phyloP scores from a whole-genome alignment of 2,888 invertebrate species.

The Nephrotoma appendiculata region DNA sequence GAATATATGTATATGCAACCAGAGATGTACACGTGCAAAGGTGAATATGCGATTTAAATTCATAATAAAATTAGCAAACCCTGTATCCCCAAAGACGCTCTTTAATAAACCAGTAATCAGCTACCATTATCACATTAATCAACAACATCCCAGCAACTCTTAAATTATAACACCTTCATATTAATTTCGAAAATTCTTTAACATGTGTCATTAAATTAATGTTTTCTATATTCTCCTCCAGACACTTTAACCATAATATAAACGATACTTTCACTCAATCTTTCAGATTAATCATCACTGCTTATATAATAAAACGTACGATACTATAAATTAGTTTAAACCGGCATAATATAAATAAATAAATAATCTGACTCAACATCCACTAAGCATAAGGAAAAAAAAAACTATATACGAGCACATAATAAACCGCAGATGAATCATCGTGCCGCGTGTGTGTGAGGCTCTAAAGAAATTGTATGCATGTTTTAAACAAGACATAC shows the following conservation, averaged over 20 bases:
- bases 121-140: not conserved
- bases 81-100: not conserved
- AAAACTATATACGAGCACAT: not conserved
- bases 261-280: not conserved
- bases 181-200: not conserved
- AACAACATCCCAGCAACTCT: not conserved
- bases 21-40: no score
- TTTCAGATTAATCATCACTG: not conserved
- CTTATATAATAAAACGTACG: not conserved
- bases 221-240: not conserved
- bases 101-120: not conserved
- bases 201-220: not conserved
- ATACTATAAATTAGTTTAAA: not conserved
- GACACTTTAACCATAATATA: not conserved
- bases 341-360: not conserved
- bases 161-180: not conserved
- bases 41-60: no score
- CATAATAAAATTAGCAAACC: not conserved
- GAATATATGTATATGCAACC: no score
- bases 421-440: not conserved
- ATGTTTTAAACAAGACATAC: not conserved
- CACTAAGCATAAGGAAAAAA: not conserved
- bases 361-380: not conserved
- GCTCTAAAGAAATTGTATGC: not conserved
- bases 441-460: not conserved